Evolutionary conservation across 2,113 vertebrate genomes (phyloP).

Genomic region (Neopipo cinnamomea): DNA sequence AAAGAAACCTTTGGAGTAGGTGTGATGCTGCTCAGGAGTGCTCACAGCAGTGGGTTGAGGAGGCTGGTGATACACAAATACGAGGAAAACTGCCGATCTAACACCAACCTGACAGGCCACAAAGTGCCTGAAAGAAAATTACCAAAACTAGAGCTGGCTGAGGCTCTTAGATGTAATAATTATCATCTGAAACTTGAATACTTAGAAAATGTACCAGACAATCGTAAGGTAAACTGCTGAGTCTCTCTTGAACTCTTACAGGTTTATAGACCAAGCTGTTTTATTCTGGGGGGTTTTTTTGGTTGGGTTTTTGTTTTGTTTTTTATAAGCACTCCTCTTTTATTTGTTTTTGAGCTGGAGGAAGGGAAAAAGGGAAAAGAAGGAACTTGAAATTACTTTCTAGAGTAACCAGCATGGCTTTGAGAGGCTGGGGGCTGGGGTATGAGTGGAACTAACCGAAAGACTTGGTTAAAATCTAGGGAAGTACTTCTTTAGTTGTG

Average conservation of each 20-base stretch:
- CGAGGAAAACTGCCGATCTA: neutral
- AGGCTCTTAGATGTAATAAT: neutral
- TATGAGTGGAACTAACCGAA: neutral
- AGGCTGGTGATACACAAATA: neutral
- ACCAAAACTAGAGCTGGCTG: constrained; percentile 28
- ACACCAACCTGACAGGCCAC: constrained; percentile 15
- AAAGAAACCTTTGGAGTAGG: neutral
- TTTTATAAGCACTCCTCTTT: constrained; percentile 9
- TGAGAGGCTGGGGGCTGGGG: neutral
- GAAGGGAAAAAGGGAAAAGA: constrained; percentile 48
- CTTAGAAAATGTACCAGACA: constrained; percentile 38
- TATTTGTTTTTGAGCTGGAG: neutral
- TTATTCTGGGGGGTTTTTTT: neutral
- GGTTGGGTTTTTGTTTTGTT: neutral
- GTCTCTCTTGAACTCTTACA: neutral
- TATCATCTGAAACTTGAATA: constrained; percentile 47
- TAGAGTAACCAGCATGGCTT: neutral
- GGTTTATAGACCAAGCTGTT: neutral
- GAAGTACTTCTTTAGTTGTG: constrained; percentile 36
- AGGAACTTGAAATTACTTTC: neutral
- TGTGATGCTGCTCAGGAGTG: neutral
- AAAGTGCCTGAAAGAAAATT: constrained; percentile 15
- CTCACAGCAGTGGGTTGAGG: neutral
- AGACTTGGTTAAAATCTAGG: neutral
- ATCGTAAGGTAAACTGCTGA: constrained; percentile 22